These are phyloP conservation scores for Lacerta viridis DNA, from an alignment of 2,797 vertebrate genomes.

Conservation along the genomic window DNA sequence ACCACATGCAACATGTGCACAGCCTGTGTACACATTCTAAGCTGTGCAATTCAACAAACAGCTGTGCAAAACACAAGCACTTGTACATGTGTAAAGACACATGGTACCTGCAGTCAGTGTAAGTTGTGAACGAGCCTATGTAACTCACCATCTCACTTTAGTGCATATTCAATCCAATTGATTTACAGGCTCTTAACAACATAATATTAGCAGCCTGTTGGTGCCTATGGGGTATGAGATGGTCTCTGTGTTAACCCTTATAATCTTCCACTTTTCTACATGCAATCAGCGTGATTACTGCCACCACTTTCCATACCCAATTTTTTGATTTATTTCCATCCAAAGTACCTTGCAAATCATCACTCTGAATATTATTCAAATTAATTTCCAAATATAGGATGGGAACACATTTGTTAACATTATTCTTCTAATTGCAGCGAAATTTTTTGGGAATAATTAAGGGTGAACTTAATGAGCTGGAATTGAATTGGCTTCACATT, in stretches of 20 bases:
- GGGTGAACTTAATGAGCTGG: neutral
- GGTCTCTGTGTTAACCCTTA: neutral
- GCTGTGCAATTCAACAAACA: too few species aligned
- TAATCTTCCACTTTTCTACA: neutral
- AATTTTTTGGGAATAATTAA: constrained; percentile 10
- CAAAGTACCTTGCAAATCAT: neutral
- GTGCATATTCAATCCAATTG: neutral
- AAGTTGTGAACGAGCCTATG: too few species aligned
- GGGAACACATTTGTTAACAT: neutral
- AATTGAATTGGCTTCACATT: constrained; percentile 5
- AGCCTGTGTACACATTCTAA: too few species aligned
- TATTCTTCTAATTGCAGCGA: neutral
- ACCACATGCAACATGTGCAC: too few species aligned
- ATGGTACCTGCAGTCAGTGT: too few species aligned
- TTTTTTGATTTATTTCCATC: neutral
- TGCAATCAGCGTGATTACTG: neutral
- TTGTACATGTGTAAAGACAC: too few species aligned
- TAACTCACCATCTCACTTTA: neutral
- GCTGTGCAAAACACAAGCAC: too few species aligned
- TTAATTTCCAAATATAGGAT: neutral
- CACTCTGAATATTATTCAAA: neutral
- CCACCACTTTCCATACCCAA: neutral
- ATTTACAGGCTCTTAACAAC: neutral
- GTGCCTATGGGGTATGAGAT: neutral
- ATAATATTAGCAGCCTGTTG: neutral